Base-by-base conservation (phyloP, 2,113 vertebrate species). In the Pampusana beccarii region DNA sequence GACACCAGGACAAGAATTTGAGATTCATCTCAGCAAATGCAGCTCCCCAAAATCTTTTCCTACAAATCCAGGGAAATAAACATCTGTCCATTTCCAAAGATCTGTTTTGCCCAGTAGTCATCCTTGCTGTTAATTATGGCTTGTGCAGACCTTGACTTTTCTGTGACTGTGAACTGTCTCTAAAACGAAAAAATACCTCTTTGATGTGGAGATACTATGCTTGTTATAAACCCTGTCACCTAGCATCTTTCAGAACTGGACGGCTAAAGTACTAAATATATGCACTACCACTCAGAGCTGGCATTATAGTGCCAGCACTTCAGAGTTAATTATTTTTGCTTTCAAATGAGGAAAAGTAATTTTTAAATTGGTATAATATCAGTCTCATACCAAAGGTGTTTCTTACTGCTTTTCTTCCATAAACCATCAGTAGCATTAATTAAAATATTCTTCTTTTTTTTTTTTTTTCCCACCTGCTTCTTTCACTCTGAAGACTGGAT, bases 261-360 rank as follows among this genome's bases (percentile, higher is more conserved):
- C 81, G 89, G 50, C 56, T 62, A 3, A 77, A 64, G 42, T 38
- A 38, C 48, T 90, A 79, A 92, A 74, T 85, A 89, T 51, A 67
- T 51, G 34, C 77, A 75, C 38, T 69, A 15, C 25, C 28, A 54
- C 61, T 91, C 70, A 81, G 78, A 91, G 81, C 78, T 82, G 38
- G 11, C 67, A 65, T 84, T 81, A 74, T 44, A 87, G n/a, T 81
- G 31, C 84, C 78, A 97, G 69, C 33, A 78, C 53, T 87, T 79
- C 81, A 71, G 38, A 96, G 78, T 87, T 93, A 87, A 93, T 96
- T 95, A 93, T 74, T 87, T 97, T 74, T 95, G 48, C 61, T 93
- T 95, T 87, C 87, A 85, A 91, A 88, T 42, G 66, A 81, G 44
- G 13, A 90, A 91, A 91, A 79, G 73, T 81, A 85, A 79, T 93